Percentiles rank a stretch among this genome's conserved stretches.
These are phyloP conservation scores for Harpegnathos saltator DNA, from an alignment of 1,140 invertebrate species.

Conservation along the genomic window DNA sequence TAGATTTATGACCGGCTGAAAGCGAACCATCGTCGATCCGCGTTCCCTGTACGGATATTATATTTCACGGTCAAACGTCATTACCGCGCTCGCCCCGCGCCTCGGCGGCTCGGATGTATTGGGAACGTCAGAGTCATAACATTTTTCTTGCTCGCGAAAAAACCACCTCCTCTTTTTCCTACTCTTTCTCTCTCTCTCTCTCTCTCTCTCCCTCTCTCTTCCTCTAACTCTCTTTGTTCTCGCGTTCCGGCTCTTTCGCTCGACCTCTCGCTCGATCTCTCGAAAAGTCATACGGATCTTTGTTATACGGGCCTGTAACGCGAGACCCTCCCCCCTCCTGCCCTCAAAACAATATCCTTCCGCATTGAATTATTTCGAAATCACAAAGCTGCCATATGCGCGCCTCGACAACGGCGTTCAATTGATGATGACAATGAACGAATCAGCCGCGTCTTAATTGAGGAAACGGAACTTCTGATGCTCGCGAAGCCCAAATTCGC, in stretches of 20 bases:
- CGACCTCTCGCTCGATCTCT: conserved; percentile 5
- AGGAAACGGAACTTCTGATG: neutral
- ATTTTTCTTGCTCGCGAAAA: conserved; percentile 19
- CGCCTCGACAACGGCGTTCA: neutral
- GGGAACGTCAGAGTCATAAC: conserved; percentile 53
- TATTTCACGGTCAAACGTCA: conserved; percentile 62
- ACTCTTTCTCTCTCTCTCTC: neutral
- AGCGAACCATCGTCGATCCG: conserved; percentile 38
- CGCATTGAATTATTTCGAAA: conserved; percentile 1
- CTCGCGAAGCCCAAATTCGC: too few species aligned
- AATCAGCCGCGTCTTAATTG: too few species aligned
- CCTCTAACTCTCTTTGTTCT: too few species aligned
- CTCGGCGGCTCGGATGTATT: conserved; percentile 26
- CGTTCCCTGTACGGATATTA: conserved; percentile 40
- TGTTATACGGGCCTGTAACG: neutral
- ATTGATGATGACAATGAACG: conserved; percentile 1
- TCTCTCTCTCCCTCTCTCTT: conserved; percentile 26
- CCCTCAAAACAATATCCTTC: neutral
- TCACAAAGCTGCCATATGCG: neutral
- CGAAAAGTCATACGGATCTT: conserved; percentile 28
- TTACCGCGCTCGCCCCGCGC: conserved; percentile 11
- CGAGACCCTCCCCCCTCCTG: too few species aligned
- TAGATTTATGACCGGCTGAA: conserved; percentile 50
- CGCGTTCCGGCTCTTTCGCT: conserved; percentile 15
- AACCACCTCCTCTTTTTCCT: neutral